Conservation (phyloP, 1,140 invertebrate species). For the Pachyrhynchus sulphureomaculatus region DNA sequence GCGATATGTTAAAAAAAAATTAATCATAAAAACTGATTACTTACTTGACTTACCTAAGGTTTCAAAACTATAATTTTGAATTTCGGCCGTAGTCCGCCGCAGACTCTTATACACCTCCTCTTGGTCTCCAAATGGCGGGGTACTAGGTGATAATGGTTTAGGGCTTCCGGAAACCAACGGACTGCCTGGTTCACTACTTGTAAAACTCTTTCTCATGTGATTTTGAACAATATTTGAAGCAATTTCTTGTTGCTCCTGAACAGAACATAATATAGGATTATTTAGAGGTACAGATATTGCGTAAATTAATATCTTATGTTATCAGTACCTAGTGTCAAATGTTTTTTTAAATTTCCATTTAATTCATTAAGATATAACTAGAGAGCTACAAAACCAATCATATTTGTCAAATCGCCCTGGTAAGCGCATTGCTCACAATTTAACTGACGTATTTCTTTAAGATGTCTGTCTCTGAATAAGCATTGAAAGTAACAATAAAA, state of each 20-base stretch:
- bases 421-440: no score
- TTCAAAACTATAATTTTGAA: conserved; percentile 84
- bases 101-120: conserved; percentile 88
- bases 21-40: conserved; percentile 2
- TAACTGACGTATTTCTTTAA: no score
- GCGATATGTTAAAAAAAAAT: no score
- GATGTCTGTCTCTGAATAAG: no score
- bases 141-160: conserved; percentile 52
- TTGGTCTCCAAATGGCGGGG: conserved; percentile 64
- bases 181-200: conserved; percentile 54
- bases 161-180: conserved; percentile 41
- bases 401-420: no score
- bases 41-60: conserved; percentile 44
- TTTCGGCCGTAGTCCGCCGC: conserved; percentile 88
- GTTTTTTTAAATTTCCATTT: no score
- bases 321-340: neutral
- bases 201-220: conserved; percentile 70
- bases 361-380: no score
- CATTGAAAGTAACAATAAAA: no score
- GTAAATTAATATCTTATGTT: neutral
- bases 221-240: conserved; percentile 82
- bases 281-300: no score
- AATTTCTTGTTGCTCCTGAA: conserved; percentile 71
- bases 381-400: no score
- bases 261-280: no score